A percentile compares a stretch with the other conserved stretches of the same genome.
These are phyloP conservation scores for Horisme vitalbata DNA, from an alignment of 2,888 invertebrate genomes.

Conservation along the genomic window DNA sequence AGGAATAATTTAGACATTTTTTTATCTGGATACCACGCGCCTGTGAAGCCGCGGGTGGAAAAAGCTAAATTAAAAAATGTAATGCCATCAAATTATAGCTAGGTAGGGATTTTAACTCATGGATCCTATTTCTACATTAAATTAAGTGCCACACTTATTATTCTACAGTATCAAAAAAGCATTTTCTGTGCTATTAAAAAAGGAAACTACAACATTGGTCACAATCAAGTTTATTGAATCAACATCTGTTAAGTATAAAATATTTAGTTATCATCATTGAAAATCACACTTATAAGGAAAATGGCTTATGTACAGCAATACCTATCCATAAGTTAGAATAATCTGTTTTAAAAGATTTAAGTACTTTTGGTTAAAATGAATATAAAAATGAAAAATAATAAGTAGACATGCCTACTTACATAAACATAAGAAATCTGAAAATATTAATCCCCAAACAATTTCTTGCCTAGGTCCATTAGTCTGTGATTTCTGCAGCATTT, in stretches of 20 bases:
- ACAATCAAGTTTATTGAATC: slow-evolving; percentile 46
- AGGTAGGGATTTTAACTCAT: too few relatives aligned
- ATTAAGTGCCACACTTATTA: slow-evolving; percentile 18
- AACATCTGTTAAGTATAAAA: slow-evolving; percentile 29
- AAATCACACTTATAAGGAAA: slow-evolving; percentile 33
- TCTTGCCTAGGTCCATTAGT: slow-evolving; percentile 94
- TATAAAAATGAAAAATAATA: slow-evolving; percentile 37
- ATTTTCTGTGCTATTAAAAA: slow-evolving; percentile 25
- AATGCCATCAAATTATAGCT: too few relatives aligned
- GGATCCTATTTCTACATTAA: too few relatives aligned
- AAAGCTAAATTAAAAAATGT: too few relatives aligned
- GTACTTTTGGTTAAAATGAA: slow-evolving; percentile 43
- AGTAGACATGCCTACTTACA: slow-evolving; percentile 45
- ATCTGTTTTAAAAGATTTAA: slow-evolving; percentile 24
- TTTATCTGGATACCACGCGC: too few relatives aligned
- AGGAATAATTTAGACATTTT: too few relatives aligned
- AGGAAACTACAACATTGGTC: slow-evolving; percentile 39
- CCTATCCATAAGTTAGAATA: slow-evolving; percentile 11
- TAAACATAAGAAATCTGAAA: slow-evolving; percentile 22
- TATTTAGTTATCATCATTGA: slow-evolving; percentile 20
- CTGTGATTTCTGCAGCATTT: slow-evolving; percentile 93
- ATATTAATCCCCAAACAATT: slow-evolving; percentile 91
- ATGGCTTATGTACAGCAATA: slow-evolving; percentile 43
- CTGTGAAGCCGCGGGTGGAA: too few relatives aligned
- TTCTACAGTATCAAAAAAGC: slow-evolving; percentile 26